Evolutionary conservation across 53 echinoderm and acorn worm species (phyloP), one percentile per base, ranked within the genome.

Genomic region (Actinopyga echinites): DNA sequence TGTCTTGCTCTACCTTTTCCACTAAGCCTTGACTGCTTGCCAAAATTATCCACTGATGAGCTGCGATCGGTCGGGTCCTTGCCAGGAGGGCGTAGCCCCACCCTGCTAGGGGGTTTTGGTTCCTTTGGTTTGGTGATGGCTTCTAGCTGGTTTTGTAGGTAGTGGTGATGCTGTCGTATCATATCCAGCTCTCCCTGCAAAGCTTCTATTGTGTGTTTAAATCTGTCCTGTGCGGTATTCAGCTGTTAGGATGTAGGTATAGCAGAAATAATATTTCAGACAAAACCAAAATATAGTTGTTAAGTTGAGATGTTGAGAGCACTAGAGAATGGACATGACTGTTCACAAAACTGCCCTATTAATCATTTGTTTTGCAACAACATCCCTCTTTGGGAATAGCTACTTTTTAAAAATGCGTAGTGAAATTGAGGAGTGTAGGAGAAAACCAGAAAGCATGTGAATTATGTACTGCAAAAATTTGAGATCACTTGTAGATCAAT

Each of bases 151-250:
- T 91, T 89, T 52, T 96, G 86, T 0, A 96, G 64, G 73, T 91
- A 84, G 63, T 93, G 88, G 71, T 89, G 92, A 73, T 96, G 96
- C 52, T 91, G 93, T 11, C 93, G 74, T 34, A 96, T 93, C 91
- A 91, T 90, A n/a, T 90, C 88, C 23, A 96, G 90, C 69, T 96
- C 96, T 0, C 85, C 91, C 71, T 89, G 86, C 31, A 96, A 79
- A 26, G 96, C 79, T 22, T 88, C 90, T 56, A 96, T 96, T 69
- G 96, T 96, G 80, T 91, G 90, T 63, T 90, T 91, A 79, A 96
- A 96, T 28, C 86, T 82, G 49, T 93, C 96, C 80, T 96, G 96
- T 28, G 86, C 84, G 0, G 86, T 82, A 31, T 85, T 87, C 38
- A 96, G 78, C 96, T 96, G 86, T 4, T 28, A 23, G 15, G 38